Base-by-base conservation (phyloP, 2,888 invertebrate species). In the Chirona hameri region DNA sequence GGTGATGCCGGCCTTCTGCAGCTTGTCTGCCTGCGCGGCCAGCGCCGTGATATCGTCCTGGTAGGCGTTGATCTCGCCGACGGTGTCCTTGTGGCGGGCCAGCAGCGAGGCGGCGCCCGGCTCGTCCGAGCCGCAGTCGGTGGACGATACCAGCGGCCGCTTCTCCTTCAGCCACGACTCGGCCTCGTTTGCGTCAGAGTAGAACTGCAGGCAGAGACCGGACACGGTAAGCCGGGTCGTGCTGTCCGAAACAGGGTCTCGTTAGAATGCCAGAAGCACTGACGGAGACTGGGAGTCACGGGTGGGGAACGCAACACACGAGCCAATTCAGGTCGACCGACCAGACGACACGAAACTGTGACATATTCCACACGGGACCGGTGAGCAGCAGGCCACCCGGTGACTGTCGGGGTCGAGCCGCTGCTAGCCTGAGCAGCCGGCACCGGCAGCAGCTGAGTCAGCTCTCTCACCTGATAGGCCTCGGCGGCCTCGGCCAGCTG, bases 161-260 rank as follows among this genome's bases (percentile, higher is more conserved):
- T 97, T 97, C 88, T 99, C 99, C 86, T 95, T 95, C 89, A 98
- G 92, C 97, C 98, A 99, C 0, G 97, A 97, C 86, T 99, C 98
- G 0, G 97, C 95, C 87, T 99, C 99, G 89, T 99, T 98, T 0
- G 98, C 97, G 89, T 99, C 99, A 0, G 97, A 95, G 88, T 97
- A 97, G 90, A 97, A 85, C 84, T 84, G 81, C n/a, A 14, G 52
- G n/a, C 52, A 52, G 52, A n/a, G 31, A 7, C 31, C 72, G 72
- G 29, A 31, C 18, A 76, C 46, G 27, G 46, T 1, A 4, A 18
- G 46, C 1, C 29, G 52, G 46, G 29, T 12, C 46, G 46, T 31
- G n/a, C 10, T 24, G 29, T 29, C n/a, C n/a, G n/a, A n/a, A n/a
- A n/a, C n/a, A n/a, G n/a, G 52, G 3, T 52, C 3, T 12, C 9